Conservation (phyloP, 2,888 invertebrate species). For the Parnassius smintheus region DNA sequence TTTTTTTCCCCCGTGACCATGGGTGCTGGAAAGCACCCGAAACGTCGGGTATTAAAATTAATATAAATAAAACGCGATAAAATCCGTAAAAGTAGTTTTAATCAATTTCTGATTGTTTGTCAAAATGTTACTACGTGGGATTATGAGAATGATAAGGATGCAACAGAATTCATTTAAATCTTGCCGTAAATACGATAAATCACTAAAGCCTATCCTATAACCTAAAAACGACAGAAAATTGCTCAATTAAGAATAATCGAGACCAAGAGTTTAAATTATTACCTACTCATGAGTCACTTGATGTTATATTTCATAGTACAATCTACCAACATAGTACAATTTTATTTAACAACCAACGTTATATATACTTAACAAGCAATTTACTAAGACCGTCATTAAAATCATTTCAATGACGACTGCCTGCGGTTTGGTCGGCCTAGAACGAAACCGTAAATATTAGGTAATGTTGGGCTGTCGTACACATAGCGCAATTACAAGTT, state of each 20-base stretch:
- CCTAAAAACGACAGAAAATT: neutral
- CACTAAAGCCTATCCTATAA: too few species aligned
- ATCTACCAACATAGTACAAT: neutral
- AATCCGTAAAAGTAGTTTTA: too few species aligned
- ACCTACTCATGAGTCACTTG: neutral
- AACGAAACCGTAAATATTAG: slow-evolving; percentile 35
- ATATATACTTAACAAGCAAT: slow-evolving; percentile 23
- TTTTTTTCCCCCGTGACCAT: too few species aligned
- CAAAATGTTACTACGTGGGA: too few species aligned
- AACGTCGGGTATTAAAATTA: too few species aligned
- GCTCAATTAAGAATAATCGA: slow-evolving; percentile 14
- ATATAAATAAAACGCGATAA: too few species aligned
- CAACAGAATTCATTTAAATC: too few species aligned
- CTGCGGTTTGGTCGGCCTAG: slow-evolving; percentile 34
- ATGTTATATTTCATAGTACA: too few species aligned
- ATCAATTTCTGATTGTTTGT: too few species aligned
- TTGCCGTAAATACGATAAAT: too few species aligned
- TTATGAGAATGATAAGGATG: too few species aligned
- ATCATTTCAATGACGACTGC: slow-evolving; percentile 50
- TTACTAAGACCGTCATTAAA: slow-evolving; percentile 37
- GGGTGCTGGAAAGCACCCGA: too few species aligned
- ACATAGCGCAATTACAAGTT: slow-evolving; percentile 25
- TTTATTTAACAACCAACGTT: neutral
- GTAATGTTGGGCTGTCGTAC: slow-evolving; percentile 25
- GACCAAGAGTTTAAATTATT: slow-evolving; percentile 1